Conservation (phyloP, 2,113 vertebrate species). For the Mohoua ochrocephala region DNA sequence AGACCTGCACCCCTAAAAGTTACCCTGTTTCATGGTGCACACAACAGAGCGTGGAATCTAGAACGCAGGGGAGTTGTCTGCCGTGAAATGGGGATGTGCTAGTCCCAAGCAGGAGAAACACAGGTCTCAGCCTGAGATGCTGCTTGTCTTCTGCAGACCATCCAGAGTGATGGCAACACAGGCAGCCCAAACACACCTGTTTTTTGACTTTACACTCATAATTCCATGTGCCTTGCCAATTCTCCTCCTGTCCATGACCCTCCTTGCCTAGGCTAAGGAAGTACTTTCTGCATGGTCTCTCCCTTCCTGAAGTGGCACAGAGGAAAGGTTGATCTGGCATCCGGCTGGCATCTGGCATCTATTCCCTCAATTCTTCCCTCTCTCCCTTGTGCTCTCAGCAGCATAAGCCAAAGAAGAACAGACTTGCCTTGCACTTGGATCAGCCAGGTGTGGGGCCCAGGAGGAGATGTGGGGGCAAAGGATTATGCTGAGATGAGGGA, state of each 20-base stretch:
- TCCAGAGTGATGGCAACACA: not conserved
- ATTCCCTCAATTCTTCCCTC: not conserved
- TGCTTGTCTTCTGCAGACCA: not conserved
- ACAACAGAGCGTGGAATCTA: not conserved
- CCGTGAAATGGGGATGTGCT: not conserved
- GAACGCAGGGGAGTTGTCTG: not conserved
- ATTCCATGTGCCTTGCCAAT: not conserved
- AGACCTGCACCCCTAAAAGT: not conserved
- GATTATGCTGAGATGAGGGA: not conserved
- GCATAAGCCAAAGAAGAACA: not conserved
- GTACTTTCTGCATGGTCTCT: not conserved
- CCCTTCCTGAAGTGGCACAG: not conserved
- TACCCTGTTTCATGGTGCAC: not conserved
- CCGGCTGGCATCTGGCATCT: not conserved
- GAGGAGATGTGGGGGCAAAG: not conserved
- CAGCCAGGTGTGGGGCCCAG: not conserved
- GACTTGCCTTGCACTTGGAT: not conserved
- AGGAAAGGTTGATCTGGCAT: not conserved
- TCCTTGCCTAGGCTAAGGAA: not conserved
- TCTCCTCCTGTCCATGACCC: not conserved
- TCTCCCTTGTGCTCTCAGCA: not conserved
- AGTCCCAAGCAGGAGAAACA: not conserved
- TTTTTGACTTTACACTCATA: not conserved
- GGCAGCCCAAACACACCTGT: accelerated
- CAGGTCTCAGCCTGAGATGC: not conserved